A percentile compares a stretch with the other conserved stretches of the same genome.
Evolutionary conservation across 1,140 invertebrate genomes (phyloP).

Genomic region (Colletes latitarsis): DNA sequence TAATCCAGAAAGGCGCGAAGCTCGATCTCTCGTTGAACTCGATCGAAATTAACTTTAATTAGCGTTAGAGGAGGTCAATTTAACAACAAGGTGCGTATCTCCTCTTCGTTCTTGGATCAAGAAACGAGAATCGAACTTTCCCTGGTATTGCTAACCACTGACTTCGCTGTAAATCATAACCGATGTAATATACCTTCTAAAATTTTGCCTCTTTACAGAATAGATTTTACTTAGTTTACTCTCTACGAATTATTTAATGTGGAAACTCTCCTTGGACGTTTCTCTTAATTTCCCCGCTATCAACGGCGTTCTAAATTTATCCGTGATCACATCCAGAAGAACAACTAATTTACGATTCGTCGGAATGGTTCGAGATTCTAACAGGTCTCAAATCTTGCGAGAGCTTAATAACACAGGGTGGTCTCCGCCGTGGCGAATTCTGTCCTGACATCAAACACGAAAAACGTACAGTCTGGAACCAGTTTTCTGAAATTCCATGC

Average conservation of each 20-base stretch:
- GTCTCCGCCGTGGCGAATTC: constrained; percentile 18
- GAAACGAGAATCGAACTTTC: constrained; percentile 1
- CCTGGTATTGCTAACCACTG: background rate
- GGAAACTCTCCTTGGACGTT: no score
- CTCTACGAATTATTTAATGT: no score
- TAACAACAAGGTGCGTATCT: background rate
- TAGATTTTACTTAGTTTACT: no score
- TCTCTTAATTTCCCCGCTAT: background rate
- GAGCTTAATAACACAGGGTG: background rate
- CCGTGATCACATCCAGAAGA: constrained; percentile 26
- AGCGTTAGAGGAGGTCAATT: background rate
- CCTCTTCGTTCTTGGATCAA: background rate
- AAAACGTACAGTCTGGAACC: background rate
- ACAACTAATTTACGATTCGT: background rate
- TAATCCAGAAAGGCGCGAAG: background rate
- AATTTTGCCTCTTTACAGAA: no score
- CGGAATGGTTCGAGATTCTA: background rate
- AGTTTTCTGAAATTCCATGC: constrained; percentile 46
- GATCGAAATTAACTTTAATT: background rate
- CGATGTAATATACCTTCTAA: background rate
- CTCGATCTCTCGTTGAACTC: background rate
- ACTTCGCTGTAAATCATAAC: no score
- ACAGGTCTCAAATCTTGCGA: background rate
- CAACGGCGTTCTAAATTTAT: constrained; percentile 25
- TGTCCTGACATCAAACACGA: background rate